Percentiles rank a stretch among this genome's conserved stretches.
Evolutionary conservation across 2,113 vertebrate species (phyloP).

Genomic region (Dromiciops gliroides): DNA sequence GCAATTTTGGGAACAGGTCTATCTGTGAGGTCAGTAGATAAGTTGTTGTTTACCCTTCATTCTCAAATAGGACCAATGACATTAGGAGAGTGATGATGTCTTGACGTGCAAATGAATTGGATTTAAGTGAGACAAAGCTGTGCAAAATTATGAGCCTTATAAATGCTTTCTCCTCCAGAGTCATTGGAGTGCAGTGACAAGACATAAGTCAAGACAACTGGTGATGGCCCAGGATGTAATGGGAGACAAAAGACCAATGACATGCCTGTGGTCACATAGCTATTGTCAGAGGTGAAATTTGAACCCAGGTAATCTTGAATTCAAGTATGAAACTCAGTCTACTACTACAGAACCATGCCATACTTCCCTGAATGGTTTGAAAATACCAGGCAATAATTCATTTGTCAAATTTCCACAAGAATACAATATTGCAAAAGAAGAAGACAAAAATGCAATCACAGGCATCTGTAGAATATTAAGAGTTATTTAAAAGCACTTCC

Average conservation of each 20-base stretch:
- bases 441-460: constrained; percentile 47
- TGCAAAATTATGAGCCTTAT: neutral
- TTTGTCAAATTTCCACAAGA: constrained; percentile 50
- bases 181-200: neutral
- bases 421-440: constrained; percentile 41
- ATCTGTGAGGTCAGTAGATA: neutral
- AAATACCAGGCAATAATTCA: constrained; percentile 17
- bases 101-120: neutral
- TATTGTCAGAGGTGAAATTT: neutral
- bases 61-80: neutral
- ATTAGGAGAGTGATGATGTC: neutral
- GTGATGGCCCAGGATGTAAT: neutral
- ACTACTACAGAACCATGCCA: neutral
- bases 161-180: neutral
- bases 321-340: neutral
- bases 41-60: neutral
- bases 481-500: constrained; percentile 57
- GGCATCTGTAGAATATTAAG: constrained; percentile 53
- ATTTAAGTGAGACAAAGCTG: neutral
- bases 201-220: neutral
- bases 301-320: neutral
- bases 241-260: neutral
- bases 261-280: neutral
- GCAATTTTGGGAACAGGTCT: neutral
- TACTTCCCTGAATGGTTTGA: neutral